phyloP scores from a whole-genome alignment of 2,888 invertebrate genomes.

The Lasioglossum villosulum region DNA sequence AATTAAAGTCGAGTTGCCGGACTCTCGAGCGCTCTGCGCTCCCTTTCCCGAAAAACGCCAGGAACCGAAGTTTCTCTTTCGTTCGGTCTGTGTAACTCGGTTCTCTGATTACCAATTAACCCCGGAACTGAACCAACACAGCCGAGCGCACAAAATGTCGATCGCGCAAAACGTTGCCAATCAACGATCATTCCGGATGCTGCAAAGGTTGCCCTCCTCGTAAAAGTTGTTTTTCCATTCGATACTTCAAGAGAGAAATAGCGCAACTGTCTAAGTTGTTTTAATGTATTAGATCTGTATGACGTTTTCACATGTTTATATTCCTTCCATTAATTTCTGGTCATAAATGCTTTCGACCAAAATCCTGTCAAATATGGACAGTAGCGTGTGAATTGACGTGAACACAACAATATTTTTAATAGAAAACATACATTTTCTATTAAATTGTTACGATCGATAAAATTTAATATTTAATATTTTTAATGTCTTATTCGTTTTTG shows the following conservation, averaged over 20 bases:
- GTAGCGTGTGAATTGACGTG: no score
- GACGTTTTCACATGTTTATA: no score
- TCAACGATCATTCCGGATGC: background rate
- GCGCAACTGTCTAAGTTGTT: background rate
- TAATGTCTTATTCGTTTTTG: no score
- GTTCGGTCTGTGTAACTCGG: background rate
- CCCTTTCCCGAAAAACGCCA: slow-evolving; percentile 1
- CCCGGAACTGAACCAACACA: background rate
- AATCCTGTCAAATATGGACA: no score
- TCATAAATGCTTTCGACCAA: no score
- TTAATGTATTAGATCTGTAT: no score
- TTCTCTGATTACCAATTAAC: slow-evolving; percentile 13
- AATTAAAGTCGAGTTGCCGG: slow-evolving; percentile 22
- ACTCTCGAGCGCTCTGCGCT: background rate
- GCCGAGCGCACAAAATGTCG: background rate
- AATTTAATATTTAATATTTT: no score
- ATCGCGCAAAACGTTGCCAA: background rate
- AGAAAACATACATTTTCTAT: no score
- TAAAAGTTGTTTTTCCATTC: background rate
- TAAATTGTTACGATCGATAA: no score
- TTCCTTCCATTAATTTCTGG: no score
- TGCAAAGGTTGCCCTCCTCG: background rate
- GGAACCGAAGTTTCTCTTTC: background rate
- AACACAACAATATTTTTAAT: no score
- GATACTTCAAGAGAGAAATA: background rate